A percentile compares a stretch with the other conserved stretches of the same genome.
Conservation (phyloP, 2,888 invertebrate species). For the Orthosia cruda region DNA sequence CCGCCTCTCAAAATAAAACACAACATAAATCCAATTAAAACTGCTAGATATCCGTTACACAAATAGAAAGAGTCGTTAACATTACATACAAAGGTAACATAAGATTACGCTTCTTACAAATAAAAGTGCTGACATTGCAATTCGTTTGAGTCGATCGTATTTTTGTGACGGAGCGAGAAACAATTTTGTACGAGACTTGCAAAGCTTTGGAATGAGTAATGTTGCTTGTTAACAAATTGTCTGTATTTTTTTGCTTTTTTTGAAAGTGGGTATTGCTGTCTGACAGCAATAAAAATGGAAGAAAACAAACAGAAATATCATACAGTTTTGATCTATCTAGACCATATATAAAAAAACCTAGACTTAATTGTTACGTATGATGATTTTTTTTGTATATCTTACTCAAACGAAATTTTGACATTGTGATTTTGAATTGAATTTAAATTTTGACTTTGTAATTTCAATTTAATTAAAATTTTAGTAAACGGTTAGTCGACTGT, state of each 20-base stretch:
- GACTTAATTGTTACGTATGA: too few relatives aligned
- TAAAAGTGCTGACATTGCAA: conserved; percentile 37
- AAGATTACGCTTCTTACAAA: conserved; percentile 19
- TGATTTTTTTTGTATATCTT: too few relatives aligned
- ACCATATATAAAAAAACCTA: too few relatives aligned
- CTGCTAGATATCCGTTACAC: conserved; percentile 7
- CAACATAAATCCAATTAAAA: conserved; percentile 31
- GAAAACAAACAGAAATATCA: not conserved
- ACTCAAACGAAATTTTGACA: too few relatives aligned
- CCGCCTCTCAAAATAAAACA: conserved; percentile 14
- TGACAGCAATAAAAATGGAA: not conserved
- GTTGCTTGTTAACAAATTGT: conserved; percentile 8
- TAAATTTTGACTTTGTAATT: too few relatives aligned
- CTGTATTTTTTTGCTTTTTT: not conserved
- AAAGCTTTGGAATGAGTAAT: conserved; percentile 18
- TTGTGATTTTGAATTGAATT: too few relatives aligned
- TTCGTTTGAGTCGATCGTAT: conserved; percentile 30
- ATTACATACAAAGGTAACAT: not conserved
- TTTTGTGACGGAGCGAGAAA: conserved; percentile 30
- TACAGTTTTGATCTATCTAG: not conserved
- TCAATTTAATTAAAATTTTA: too few relatives aligned
- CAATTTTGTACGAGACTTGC: conserved; percentile 23
- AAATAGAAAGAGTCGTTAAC: conserved; percentile 3
- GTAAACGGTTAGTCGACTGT: too few relatives aligned
- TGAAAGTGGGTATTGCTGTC: not conserved